phyloP scores from a whole-genome alignment of 1,140 invertebrate species.

The Oncopodura yosiiana region DNA sequence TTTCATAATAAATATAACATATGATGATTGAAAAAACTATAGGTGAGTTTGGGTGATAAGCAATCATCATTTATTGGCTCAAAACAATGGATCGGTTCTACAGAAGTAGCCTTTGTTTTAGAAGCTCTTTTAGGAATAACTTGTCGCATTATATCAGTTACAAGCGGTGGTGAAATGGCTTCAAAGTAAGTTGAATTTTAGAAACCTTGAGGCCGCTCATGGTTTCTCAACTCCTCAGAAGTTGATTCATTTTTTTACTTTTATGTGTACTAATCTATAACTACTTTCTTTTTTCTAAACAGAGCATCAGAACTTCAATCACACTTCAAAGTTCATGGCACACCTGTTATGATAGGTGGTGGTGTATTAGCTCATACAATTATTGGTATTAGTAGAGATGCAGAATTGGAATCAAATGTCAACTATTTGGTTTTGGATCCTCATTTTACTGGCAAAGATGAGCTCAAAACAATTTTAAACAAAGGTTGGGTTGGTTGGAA shows the following conservation, averaged over 20 bases:
- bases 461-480: constrained; percentile 55
- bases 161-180: constrained; percentile 71
- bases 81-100: constrained; percentile 94
- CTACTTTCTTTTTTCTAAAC: background rate
- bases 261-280: background rate
- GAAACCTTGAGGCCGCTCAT: too few species aligned
- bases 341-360: constrained; percentile 97
- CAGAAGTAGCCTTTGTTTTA: constrained; percentile 88
- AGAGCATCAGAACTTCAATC: constrained; percentile 63
- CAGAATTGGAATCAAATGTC: constrained; percentile 58
- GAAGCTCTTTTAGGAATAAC: constrained; percentile 68
- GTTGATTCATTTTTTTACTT: background rate
- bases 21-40: background rate
- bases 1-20: background rate
- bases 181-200: too few species aligned
- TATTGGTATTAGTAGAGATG: constrained; percentile 81
- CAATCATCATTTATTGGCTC: constrained; percentile 74
- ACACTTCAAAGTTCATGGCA: constrained; percentile 88
- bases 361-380: constrained; percentile 97
- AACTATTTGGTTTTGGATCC: constrained; percentile 94
- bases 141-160: constrained; percentile 73
- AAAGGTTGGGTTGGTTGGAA: constrained; percentile 96
- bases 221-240: too few species aligned
- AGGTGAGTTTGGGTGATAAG: constrained; percentile 89
- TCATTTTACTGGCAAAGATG: constrained; percentile 83